Evolutionary conservation across 2,888 invertebrate species (phyloP).

Genomic region (Ectemnius lituratus): DNA sequence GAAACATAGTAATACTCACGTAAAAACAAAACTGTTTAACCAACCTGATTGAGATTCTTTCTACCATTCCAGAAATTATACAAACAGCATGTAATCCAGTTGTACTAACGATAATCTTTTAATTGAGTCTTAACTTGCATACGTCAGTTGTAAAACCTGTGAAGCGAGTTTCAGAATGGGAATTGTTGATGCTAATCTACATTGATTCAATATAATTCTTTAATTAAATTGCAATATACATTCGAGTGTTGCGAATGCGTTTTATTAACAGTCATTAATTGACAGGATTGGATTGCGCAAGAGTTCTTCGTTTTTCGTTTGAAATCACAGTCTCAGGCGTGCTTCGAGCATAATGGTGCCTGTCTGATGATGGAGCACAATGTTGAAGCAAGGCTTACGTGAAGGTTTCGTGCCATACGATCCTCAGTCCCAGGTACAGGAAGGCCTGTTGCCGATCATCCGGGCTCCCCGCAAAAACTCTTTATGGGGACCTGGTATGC

Average conservation of each 20-base stretch:
- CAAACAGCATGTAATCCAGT: constrained; percentile 12
- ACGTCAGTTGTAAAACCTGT: no score
- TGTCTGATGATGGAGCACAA: neutral
- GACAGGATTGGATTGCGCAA: no score
- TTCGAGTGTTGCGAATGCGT: no score
- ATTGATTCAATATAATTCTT: no score
- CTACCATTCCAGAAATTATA: neutral
- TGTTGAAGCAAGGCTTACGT: no score
- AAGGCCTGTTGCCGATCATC: constrained; percentile 25
- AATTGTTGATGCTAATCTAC: no score
- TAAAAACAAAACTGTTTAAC: no score
- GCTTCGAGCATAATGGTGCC: neutral
- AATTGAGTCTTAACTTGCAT: no score
- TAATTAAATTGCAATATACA: no score
- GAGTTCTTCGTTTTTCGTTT: neutral
- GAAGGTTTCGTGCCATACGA: neutral
- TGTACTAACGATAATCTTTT: neutral
- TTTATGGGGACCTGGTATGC: constrained; percentile 36
- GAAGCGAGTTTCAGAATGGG: no score
- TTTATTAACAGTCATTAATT: no score
- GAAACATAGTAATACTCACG: no score
- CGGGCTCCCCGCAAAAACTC: constrained; percentile 31
- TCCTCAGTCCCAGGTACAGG: constrained; percentile 17
- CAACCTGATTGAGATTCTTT: neutral
- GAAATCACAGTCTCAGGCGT: neutral